phyloP scores from a whole-genome alignment of 2,888 invertebrate species.

The Drosophila cyrtoloma region DNA sequence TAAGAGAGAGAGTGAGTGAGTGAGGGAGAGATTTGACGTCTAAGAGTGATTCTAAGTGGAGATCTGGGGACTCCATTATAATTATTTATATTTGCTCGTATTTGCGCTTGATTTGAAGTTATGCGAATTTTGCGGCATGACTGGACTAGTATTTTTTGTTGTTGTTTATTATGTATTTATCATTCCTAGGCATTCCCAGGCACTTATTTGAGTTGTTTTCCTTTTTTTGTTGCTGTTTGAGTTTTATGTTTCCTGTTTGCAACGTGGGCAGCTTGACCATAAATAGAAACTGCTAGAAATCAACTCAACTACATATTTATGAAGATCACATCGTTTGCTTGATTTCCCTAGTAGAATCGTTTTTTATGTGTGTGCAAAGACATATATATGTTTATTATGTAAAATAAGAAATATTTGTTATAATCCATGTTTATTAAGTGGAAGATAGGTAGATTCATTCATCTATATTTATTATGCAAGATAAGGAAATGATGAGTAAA shows the following conservation, averaged over 20 bases:
- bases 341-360: background rate
- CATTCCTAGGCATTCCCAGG: conserved; percentile 34
- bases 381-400: background rate
- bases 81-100: conserved; percentile 59
- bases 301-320: background rate
- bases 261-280: background rate
- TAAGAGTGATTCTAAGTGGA: conserved; percentile 49
- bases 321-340: background rate
- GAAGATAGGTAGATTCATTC: background rate
- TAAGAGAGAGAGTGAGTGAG: background rate
- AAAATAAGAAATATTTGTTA: background rate
- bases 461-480: background rate
- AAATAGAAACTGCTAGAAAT: background rate
- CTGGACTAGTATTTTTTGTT: conserved; percentile 13
- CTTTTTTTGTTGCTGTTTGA: background rate
- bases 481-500: background rate
- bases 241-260: conserved; percentile 41
- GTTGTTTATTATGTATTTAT: conserved; percentile 14
- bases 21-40: conserved; percentile 19
- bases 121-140: conserved; percentile 50
- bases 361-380: background rate
- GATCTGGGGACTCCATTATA: conserved; percentile 53
- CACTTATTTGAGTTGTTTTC: conserved; percentile 15
- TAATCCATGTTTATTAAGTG: background rate
- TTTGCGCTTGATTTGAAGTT: conserved; percentile 71